Conservation (phyloP, 2,113 vertebrate genomes). For the Columbina picui region DNA sequence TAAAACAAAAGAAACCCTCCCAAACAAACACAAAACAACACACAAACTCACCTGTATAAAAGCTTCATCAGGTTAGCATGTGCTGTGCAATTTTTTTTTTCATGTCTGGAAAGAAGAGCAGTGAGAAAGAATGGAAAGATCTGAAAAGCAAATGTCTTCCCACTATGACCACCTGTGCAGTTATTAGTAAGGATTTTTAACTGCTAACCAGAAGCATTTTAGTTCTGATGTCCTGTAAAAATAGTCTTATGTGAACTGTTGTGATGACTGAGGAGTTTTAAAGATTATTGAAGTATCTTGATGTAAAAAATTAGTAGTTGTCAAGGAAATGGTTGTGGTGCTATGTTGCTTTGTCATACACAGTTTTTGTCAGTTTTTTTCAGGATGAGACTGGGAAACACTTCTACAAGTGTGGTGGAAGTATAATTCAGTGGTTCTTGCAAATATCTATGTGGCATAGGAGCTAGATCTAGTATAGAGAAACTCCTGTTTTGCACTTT, state of each 20-base stretch:
- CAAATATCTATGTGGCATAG: background rate
- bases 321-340: background rate
- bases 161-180: fast-evolving
- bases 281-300: background rate
- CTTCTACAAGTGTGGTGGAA: background rate
- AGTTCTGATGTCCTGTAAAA: background rate
- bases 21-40: background rate
- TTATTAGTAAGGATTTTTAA: background rate
- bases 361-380: background rate
- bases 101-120: background rate
- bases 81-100: background rate
- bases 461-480: background rate
- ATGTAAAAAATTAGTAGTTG: background rate
- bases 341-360: background rate
- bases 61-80: background rate
- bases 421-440: background rate
- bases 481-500: background rate
- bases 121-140: background rate
- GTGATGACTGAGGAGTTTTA: background rate
- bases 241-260: background rate
- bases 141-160: background rate
- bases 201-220: background rate
- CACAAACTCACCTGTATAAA: background rate
- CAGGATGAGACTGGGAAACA: background rate
- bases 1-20: no score